Percentiles rank a stretch among this genome's conserved stretches.
Conservation (phyloP, 2,113 vertebrate genomes). For the Ptilorrhoa leucosticta region DNA sequence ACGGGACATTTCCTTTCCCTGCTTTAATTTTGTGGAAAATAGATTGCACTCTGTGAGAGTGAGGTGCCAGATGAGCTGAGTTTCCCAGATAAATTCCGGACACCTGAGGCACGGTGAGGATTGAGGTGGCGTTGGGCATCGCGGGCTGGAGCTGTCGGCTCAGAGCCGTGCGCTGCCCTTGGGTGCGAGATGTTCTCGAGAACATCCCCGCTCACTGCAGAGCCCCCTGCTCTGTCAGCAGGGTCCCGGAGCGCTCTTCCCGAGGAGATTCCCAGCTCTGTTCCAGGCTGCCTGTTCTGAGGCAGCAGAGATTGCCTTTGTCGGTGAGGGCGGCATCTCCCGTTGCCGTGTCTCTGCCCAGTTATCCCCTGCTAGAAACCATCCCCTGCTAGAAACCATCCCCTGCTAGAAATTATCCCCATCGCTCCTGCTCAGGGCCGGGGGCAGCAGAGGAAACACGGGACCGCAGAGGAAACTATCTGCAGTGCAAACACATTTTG, state of each 20-base stretch:
- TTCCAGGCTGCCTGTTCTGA: neutral
- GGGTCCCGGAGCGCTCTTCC: neutral
- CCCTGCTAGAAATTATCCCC: neutral
- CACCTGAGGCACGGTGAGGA: neutral
- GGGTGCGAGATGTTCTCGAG: neutral
- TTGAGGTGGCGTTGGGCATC: neutral
- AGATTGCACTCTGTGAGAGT: neutral
- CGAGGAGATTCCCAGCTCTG: neutral
- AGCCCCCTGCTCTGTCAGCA: neutral
- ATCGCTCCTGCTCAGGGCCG: neutral
- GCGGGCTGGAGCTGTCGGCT: neutral
- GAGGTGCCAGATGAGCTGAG: neutral
- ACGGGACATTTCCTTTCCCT: neutral
- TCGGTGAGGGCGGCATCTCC: neutral
- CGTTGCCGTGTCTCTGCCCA: neutral
- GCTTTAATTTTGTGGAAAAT: neutral
- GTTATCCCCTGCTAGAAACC: neutral
- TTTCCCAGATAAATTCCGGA: neutral
- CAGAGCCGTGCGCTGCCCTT: neutral
- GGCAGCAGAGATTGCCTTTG: neutral
- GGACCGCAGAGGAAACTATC: neutral
- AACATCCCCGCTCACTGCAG: neutral
- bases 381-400: neutral
- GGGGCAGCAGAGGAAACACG: neutral
- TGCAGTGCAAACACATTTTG: slow-evolving; percentile 23